A percentile compares a stretch with the other conserved stretches of the same genome.
These are phyloP conservation scores for Ictalurus punctatus DNA, from an alignment of 2,113 vertebrate species.

Conservation along the genomic window DNA sequence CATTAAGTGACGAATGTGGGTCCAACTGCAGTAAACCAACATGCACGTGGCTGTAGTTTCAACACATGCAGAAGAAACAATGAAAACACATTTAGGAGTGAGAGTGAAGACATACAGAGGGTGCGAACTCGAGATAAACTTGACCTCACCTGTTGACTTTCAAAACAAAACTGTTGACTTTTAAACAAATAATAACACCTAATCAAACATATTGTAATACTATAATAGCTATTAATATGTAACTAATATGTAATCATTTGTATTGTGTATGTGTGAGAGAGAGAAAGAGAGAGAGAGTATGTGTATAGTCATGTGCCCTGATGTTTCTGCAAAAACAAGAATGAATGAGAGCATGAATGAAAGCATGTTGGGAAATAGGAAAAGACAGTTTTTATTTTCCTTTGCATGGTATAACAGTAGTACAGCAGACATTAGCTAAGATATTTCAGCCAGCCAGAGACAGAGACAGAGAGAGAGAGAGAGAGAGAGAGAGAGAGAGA, in stretches of 20 bases:
- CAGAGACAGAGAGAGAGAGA: not conserved
- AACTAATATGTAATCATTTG: constrained; percentile 1
- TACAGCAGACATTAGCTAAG: constrained; percentile 7
- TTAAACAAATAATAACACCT: not conserved
- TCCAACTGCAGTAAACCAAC: not conserved
- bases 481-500: constrained; percentile 12
- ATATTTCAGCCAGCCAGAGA: constrained; percentile 34
- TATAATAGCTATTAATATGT: not conserved
- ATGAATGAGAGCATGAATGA: constrained; percentile 28
- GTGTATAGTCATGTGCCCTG: not conserved
- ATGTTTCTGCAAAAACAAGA: constrained; percentile 3
- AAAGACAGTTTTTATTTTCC: constrained; percentile 52
- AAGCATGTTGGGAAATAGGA: constrained; percentile 30
- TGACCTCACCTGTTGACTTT: constrained; percentile 42
- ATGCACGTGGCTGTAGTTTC: not conserved
- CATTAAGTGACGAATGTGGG: constrained; percentile 40
- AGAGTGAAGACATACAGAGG: not conserved
- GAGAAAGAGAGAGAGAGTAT: no score
- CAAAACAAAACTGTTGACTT: not conserved
- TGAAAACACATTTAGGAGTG: not conserved
- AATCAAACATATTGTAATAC: not conserved
- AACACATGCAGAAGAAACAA: not conserved
- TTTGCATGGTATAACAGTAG: not conserved
- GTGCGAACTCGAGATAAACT: constrained; percentile 13
- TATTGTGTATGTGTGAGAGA: not conserved